Evolutionary conservation across 2,113 vertebrate genomes (phyloP).

Genomic region (Apistogramma diplotaenia): DNA sequence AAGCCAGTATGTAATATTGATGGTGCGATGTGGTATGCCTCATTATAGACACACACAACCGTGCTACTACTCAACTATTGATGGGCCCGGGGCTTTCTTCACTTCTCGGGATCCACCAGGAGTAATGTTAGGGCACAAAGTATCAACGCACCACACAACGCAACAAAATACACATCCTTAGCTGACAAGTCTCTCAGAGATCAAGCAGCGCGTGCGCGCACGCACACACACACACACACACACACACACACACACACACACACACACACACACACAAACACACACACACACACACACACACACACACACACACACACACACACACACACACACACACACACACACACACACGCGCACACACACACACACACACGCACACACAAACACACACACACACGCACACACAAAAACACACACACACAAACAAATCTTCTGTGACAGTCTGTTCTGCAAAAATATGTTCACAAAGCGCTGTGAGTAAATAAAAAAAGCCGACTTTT

Average conservation of each 20-base stretch:
- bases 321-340: neutral
- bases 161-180: slow-evolving; percentile 44
- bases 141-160: slow-evolving; percentile 22
- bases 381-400: too few relatives aligned
- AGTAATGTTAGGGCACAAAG: slow-evolving; percentile 53
- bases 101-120: slow-evolving; percentile 55
- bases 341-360: neutral
- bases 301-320: neutral
- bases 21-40: slow-evolving; percentile 71
- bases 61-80: slow-evolving; percentile 75
- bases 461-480: neutral
- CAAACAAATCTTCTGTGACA: slow-evolving; percentile 2
- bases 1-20: slow-evolving; percentile 78
- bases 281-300: too few relatives aligned
- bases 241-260: neutral
- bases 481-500: slow-evolving; percentile 1
- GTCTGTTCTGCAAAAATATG: neutral
- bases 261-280: neutral
- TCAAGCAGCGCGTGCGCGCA: neutral
- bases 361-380: neutral
- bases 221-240: neutral
- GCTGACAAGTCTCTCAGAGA: neutral
- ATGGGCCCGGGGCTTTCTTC: slow-evolving; percentile 71
- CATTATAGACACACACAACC: slow-evolving; percentile 75
- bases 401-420: too few relatives aligned